Base-by-base conservation (phyloP, 2,113 vertebrate species). In the Zootoca vivipara region DNA sequence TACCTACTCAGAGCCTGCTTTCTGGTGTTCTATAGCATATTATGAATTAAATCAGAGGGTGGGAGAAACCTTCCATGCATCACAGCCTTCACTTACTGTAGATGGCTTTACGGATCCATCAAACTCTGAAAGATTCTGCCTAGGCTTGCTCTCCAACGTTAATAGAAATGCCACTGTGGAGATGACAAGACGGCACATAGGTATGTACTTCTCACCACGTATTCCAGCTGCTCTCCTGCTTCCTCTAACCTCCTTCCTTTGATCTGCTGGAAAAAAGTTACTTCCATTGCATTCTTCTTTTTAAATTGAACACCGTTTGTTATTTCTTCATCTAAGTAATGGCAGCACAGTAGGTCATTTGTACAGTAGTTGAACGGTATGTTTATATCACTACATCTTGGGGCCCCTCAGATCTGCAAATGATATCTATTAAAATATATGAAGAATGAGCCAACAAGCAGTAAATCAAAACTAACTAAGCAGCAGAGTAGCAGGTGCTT, bases 11-110 rank as follows among this genome's bases (percentile, higher is more conserved):
- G 99, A 99, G 92, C 99, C 99, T 85, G 99, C 98, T 0, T 99
- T 99, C 96, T 99, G 99, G 99, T 99, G 99, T 96, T 99, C 99
- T 35, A 99, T 99, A 98, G 98, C 98, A 1, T 99, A 99, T 96
- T 99, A 99, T 12, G 99, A 99, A 95, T 95, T 99, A 78, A 99
- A 99, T 96, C 99, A 99, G 95, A 98, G 99, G 88, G 99, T 99
- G 42, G 99, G 99, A 81, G 99, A 99, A 96, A 99, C 98, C 28
- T 99, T 99, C 93, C 99, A 99, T 72, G 99, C 99, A 3, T 99
- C 99, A 0, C 99, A 99, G 90, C 99, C 99, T 52, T 99, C 99
- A 0, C 97, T 99, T 87, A 99, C 98, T 0, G 99, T 99, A 82
- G 98, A 99, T 35, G 99, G 99, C 87, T 99, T 99, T 95, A 99